Evolutionary conservation across 2,113 vertebrate genomes (phyloP).

Genomic region (Taxidea taxus): DNA sequence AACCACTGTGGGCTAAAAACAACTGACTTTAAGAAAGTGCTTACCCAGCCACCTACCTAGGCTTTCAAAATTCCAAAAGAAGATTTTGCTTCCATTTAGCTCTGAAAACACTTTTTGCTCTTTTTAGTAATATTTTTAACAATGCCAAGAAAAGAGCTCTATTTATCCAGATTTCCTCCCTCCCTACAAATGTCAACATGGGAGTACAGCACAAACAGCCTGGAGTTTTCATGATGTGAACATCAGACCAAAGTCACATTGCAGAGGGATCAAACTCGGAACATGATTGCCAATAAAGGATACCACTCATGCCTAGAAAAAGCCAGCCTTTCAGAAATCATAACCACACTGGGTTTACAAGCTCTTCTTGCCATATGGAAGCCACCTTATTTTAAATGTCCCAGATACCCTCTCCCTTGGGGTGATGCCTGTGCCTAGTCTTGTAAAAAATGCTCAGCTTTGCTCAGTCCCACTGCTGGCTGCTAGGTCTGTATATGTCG

Average conservation of each 20-base stretch:
- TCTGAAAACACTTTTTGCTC: slow-evolving; percentile 53
- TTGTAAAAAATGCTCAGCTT: neutral
- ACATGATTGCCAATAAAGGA: neutral
- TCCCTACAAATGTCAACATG: slow-evolving; percentile 44
- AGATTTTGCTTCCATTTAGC: slow-evolving; percentile 19
- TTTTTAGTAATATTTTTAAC: slow-evolving; percentile 65
- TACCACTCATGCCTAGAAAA: neutral
- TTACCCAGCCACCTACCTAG: slow-evolving; percentile 52
- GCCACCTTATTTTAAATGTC: neutral
- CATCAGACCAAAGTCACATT: slow-evolving; percentile 11
- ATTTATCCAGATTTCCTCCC: slow-evolving; percentile 61
- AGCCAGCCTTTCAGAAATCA: neutral
- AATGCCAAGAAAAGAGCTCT: slow-evolving; percentile 60
- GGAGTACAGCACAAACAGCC: slow-evolving; percentile 41
- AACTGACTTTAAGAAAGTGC: neutral
- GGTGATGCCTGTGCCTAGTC: neutral
- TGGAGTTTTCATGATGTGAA: slow-evolving; percentile 16
- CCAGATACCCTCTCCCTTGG: neutral
- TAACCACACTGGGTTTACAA: neutral
- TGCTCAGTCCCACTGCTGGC: neutral
- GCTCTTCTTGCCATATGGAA: neutral
- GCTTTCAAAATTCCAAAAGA: slow-evolving; percentile 22
- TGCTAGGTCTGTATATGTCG: neutral
- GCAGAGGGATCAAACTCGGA: neutral
- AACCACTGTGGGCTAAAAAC: slow-evolving; percentile 15